Conservation (phyloP, 2,113 vertebrate species). For the Urocitellus parryii region DNA sequence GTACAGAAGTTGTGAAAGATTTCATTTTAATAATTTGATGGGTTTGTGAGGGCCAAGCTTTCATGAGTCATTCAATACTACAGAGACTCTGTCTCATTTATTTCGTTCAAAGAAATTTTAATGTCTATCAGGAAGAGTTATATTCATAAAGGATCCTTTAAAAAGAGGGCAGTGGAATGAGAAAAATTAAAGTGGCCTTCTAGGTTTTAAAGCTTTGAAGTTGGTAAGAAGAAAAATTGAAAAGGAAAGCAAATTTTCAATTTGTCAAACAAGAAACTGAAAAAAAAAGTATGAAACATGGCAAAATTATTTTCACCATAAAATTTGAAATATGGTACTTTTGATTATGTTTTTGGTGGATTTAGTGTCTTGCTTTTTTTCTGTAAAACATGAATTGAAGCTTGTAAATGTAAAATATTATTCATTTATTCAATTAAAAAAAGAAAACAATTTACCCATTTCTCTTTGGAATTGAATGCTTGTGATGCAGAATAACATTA, state of each 20-base stretch:
- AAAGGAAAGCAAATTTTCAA: neutral
- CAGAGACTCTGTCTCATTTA: neutral
- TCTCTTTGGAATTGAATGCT: neutral
- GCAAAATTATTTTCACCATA: neutral
- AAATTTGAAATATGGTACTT: neutral
- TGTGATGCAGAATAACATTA: neutral
- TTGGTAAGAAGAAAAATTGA: neutral
- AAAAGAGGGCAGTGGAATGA: neutral
- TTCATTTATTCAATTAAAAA: neutral
- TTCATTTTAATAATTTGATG: conserved; percentile 47
- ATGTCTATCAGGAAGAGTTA: neutral
- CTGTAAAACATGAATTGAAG: neutral
- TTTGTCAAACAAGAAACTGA: neutral
- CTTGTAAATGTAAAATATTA: neutral
- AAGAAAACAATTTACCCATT: neutral
- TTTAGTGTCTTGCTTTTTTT: neutral
- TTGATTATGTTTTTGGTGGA: neutral
- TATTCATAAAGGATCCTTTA: conserved; percentile 1
- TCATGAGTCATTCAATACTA: neutral
- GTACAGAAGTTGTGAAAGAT: neutral
- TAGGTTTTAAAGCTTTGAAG: neutral
- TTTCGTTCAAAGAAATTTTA: conserved; percentile 12
- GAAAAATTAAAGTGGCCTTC: conserved; percentile 15
- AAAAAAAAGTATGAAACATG: conserved; percentile 22
- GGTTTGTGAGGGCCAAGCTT: neutral